These are phyloP conservation scores for Pelecanus crispus DNA, from an alignment of 2,113 vertebrate genomes.

Conservation along the genomic window DNA sequence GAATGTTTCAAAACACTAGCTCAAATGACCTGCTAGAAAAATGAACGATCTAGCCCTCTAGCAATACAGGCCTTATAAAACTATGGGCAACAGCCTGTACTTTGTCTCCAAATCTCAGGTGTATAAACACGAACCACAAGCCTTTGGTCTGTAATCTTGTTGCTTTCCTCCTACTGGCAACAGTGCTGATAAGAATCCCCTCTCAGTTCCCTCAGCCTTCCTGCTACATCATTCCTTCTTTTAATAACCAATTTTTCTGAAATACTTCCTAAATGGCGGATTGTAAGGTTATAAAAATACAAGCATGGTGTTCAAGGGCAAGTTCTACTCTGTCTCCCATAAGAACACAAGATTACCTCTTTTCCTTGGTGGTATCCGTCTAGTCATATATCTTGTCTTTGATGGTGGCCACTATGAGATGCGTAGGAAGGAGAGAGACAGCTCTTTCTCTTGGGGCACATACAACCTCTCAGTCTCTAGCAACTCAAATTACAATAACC, in stretches of 20 bases:
- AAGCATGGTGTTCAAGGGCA: background rate
- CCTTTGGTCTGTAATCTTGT: background rate
- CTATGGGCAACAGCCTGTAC: background rate
- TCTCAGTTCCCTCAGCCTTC: background rate
- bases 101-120: background rate
- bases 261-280: background rate
- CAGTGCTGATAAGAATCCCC: background rate
- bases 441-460: background rate
- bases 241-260: background rate
- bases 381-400: background rate
- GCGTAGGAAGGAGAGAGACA: background rate
- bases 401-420: fast-evolving
- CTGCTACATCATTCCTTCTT: background rate
- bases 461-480: background rate
- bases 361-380: background rate
- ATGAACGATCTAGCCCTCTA: background rate
- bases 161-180: background rate
- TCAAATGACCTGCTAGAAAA: background rate
- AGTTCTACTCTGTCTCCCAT: background rate
- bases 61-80: background rate
- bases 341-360: background rate
- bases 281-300: background rate
- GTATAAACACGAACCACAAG: background rate
- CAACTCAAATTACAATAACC: background rate
- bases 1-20: background rate